Percentiles rank a stretch among this genome's conserved stretches.
Conservation (phyloP, 2,113 vertebrate genomes). For the Elephantulus edwardii region DNA sequence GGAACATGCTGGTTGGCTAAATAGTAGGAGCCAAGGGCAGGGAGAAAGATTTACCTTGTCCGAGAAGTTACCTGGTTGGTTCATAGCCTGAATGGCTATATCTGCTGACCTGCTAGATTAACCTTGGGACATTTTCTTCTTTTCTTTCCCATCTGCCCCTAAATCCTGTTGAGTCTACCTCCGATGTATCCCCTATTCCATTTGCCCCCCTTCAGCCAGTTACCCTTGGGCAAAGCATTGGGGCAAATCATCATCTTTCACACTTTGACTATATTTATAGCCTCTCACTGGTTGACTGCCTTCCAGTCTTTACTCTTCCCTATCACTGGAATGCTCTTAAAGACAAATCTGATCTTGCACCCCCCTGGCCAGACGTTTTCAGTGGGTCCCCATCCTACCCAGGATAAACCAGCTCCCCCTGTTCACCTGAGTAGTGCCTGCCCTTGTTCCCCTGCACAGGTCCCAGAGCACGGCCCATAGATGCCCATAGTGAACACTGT, state of each 20-base stretch:
- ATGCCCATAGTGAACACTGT: background rate
- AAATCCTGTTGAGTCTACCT: background rate
- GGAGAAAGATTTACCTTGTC: background rate
- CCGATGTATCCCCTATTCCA: background rate
- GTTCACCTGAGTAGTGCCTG: background rate
- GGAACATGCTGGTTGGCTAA: background rate
- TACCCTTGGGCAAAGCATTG: background rate
- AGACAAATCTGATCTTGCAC: conserved; percentile 13
- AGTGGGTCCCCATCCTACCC: background rate
- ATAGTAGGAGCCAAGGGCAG: background rate
- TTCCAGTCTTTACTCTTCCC: background rate
- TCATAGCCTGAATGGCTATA: background rate
- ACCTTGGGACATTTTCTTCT: background rate
- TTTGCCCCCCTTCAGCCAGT: background rate
- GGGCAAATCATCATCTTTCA: background rate
- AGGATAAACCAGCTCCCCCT: background rate
- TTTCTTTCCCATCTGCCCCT: background rate
- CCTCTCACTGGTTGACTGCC: background rate
- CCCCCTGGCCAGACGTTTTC: background rate
- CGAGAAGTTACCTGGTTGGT: background rate
- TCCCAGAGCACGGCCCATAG: too few species aligned
- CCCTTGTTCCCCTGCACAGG: too few species aligned
- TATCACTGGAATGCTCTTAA: background rate
- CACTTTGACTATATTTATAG: background rate
- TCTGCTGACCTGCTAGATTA: background rate